Conservation (phyloP, 2,888 invertebrate genomes). For the Argyresthia goedartella region DNA sequence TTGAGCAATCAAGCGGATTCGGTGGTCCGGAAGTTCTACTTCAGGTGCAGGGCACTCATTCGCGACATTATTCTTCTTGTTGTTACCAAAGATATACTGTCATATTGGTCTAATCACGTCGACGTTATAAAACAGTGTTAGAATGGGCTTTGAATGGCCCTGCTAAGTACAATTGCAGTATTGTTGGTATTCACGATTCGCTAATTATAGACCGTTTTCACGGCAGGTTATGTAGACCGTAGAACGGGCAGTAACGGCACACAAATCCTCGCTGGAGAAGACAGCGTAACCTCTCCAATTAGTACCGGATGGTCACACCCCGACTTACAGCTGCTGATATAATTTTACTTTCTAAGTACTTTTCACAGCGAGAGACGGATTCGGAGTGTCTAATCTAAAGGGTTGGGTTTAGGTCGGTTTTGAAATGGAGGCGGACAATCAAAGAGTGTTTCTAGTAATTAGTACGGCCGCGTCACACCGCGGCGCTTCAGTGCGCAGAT, state of each 20-base stretch:
- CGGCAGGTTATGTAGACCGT: constrained; percentile 37
- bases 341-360: constrained; percentile 67
- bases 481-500: constrained; percentile 65
- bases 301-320: constrained; percentile 68
- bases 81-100: too few relatives aligned
- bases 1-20: constrained; percentile 16
- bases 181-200: background rate
- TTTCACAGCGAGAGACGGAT: constrained; percentile 21
- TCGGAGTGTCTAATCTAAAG: constrained; percentile 22
- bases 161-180: background rate
- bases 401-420: constrained; percentile 24
- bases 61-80: too few relatives aligned
- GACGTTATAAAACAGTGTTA: too few relatives aligned
- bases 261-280: constrained; percentile 38
- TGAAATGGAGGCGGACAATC: constrained; percentile 39
- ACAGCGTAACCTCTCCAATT: constrained; percentile 47
- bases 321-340: constrained; percentile 54
- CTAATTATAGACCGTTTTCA: constrained; percentile 45
- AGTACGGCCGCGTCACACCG: constrained; percentile 56
- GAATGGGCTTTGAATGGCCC: background rate
- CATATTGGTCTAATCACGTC: too few relatives aligned
- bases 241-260: constrained; percentile 42
- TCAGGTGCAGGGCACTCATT: too few relatives aligned
- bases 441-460: constrained; percentile 61
- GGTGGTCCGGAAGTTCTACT: too few relatives aligned